Base-by-base conservation (phyloP, 2,113 vertebrate species). In the Microtus ochrogaster region DNA sequence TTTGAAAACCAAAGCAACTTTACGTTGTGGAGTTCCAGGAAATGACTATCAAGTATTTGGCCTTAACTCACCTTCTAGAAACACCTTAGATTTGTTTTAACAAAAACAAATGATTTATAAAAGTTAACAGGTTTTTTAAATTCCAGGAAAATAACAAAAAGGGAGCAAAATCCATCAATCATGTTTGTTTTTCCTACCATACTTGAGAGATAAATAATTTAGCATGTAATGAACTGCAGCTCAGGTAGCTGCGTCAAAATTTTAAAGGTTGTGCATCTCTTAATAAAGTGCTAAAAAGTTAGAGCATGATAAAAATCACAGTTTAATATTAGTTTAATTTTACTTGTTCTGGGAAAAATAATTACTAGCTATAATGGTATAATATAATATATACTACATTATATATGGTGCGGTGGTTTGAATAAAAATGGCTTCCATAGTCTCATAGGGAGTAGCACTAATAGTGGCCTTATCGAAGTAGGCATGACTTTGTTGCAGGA, bases 1-100 rank as follows among this genome's bases (percentile, higher is more conserved):
- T 74, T 30, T 16, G 58, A 94, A 91, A 78, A 33, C 58, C 28
- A 13, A 76, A 79, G 68, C 70, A 63, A 55, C 55, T 73, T 41
- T 44, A 85, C 39, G 30, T 7, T 61, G 0, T 68, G 21, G 0
- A 73, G 30, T 55, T 77, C 2, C 33, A 93, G 72, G 78, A 12
- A 94, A 94, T 66, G 24, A 58, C 6, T 44, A 91, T 7, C 49
- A 96, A 44, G 90, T 77, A 90, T 77, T 70, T 39, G 26, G 16
- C 21, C 90, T 89, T 78, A 11, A 36, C 70, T 70, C 91, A 86
- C 11, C n/a, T 76, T 81, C 28, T 90, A 83, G 90, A 90, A 76
- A 70, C 12, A 85, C 24, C 26, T 94, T 70, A 89, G 14, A 78
- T 79, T 89, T 87, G 85, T 92, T 84, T 10, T 8, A 83, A 84